These are phyloP conservation scores for Oreortyx pictus DNA, from an alignment of 2,797 vertebrate species.

Conservation along the genomic window DNA sequence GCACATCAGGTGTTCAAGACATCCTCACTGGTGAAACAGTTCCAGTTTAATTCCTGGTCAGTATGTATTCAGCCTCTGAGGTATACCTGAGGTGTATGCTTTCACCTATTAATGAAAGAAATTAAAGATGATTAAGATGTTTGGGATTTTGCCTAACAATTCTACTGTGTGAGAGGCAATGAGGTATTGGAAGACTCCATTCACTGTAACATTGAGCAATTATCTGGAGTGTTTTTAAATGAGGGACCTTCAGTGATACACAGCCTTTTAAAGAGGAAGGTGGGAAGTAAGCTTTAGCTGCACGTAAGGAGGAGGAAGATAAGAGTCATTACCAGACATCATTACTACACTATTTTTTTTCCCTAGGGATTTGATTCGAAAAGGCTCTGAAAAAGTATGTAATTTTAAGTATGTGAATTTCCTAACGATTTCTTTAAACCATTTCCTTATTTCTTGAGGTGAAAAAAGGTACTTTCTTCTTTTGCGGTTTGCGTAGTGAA, in stretches of 20 bases:
- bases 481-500: neutral
- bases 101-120: neutral
- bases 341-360: neutral
- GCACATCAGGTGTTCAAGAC: neutral
- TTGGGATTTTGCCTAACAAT: neutral
- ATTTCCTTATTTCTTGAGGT: neutral
- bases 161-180: neutral
- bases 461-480: neutral
- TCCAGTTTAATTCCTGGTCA: neutral
- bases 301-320: neutral
- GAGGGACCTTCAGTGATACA: neutral
- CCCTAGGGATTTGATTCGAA: neutral
- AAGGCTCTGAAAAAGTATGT: neutral
- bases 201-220: neutral
- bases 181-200: neutral
- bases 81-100: neutral
- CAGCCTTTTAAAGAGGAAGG: neutral
- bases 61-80: neutral
- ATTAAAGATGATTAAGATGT: neutral
- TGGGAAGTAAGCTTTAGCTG: neutral
- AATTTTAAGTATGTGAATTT: neutral
- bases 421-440: neutral
- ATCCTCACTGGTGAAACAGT: neutral
- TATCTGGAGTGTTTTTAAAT: neutral
- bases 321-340: neutral